Evolutionary conservation across 2,113 vertebrate genomes (phyloP), one percentile per base, ranked within the genome.

Genomic region (Microcebus jonahi): DNA sequence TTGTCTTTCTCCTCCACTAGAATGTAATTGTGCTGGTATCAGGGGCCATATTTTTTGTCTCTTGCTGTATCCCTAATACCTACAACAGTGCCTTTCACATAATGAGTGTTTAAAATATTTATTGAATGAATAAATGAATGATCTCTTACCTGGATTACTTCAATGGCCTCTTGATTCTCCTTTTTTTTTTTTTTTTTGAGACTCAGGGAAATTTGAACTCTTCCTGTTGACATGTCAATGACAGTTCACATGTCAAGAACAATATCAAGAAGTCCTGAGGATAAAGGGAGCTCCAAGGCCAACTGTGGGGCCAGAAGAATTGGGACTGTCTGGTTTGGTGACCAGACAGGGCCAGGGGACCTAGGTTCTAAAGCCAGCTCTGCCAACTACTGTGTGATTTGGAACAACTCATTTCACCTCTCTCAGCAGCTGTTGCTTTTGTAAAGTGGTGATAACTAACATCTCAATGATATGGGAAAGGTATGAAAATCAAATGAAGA

Each of bases 61-160:
- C 20, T n/a, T 89, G 34, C 11, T 89, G 8, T 70, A 81, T 63
- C 42, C 71, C 65, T 68, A 63, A 57, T 29, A 95, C 31, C 57
- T 48, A 55, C 15, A 31, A 91, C n/a, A 88, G 23, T 83, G 71
- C 57, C 73, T 93, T 96, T 95, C 45, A 95, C 45, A 48, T 68
- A 81, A 53, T 45, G 25, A 20, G 17, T 82, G 42, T 73, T 92
- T 57, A 83, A 8, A 94, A 48, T 73, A 82, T 39, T 86, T 87
- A 86, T 36, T 94, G n/a, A 90, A 31, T 96, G n/a, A 83, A 67
- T 42, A 82, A 75, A 59, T n/a, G 73, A 92, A 57, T 91, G 45
- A 63, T 59, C 39, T 80, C 67, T 92, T 18, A 85, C 50, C 23
- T 89, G 55, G 31, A 91, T 59, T 85, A 48, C 65, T 88, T 80